Evolutionary conservation across 2,888 invertebrate species (phyloP), one percentile per base, ranked within the genome.

Genomic region (Apantesis nais): DNA sequence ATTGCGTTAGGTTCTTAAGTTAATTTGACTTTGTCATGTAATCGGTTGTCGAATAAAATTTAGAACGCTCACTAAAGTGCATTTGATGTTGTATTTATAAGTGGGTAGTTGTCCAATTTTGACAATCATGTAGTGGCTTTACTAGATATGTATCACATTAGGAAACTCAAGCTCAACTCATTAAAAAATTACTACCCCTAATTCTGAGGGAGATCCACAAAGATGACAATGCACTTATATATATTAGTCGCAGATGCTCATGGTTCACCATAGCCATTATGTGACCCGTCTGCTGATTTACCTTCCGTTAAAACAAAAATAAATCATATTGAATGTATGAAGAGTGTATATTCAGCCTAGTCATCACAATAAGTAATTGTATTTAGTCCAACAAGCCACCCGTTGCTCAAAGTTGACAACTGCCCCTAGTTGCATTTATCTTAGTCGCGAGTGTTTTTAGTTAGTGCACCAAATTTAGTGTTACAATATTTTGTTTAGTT

Each of bases 401-500:
- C 37, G 14, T 60, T 58, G 58, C 44, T 44, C 5, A 34, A 67
- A 68, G 68, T 71, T 52, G 55, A 61, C 60, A 68, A n/a, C 67
- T 66, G 41, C n/a, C 71, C 67, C 70, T 44, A 39, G 48, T 72
- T 77, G 80, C 80, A 82, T 79, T 82, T 84, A 84, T 29, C 12
- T 0, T 31, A 58, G 19, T 73, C 78, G 75, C 78, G 72, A 77
- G 78, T 80, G 83, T 75, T 74, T 67, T 80, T 79, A 72, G 76
- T 82, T 81, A 77, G 29, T 31, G 81, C 86, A 86, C 85, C 82
- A 82, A 81, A 83, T 74, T 79, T 83, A 79, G 79, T 70, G 68
- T 83, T 82, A 74, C 62, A 67, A 55, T 62, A 64, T 69, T 74
- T 69, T 73, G 71, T 77, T 79, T 83, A 81, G 78, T 69, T 75